phyloP scores from a whole-genome alignment of 2,113 vertebrate species.

The Tursiops truncatus region DNA sequence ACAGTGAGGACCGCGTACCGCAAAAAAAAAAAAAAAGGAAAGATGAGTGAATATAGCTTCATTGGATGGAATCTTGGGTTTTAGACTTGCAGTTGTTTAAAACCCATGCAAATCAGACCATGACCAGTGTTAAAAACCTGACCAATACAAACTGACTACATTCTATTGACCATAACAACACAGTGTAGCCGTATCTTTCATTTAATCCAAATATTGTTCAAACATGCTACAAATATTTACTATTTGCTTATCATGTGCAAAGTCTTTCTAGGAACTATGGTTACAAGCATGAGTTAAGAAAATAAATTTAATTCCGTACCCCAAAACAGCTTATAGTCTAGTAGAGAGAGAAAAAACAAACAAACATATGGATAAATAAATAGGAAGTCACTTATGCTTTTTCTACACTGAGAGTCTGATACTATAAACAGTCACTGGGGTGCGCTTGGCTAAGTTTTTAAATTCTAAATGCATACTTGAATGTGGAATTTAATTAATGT shows the following conservation, averaged over 20 bases:
- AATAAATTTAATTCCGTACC: not conserved
- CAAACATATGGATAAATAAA: not conserved
- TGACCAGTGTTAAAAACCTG: not conserved
- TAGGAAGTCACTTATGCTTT: not conserved
- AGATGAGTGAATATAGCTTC: not conserved
- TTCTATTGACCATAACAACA: not conserved
- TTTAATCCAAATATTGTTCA: not conserved
- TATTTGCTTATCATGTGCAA: not conserved
- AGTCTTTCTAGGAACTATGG: not conserved
- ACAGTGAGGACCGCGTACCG: too few relatives aligned
- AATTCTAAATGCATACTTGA: slow-evolving; percentile 40
- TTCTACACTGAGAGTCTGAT: not conserved
- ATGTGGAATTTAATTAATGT: slow-evolving; percentile 53
- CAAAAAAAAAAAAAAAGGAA: not conserved
- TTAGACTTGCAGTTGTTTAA: slow-evolving; percentile 13
- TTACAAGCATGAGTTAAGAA: not conserved
- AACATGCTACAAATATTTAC: not conserved
- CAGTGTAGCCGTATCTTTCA: not conserved
- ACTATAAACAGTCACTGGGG: not conserved
- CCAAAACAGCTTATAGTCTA: not conserved
- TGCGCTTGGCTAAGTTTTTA: not conserved
- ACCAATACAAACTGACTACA: not conserved
- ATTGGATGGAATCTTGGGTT: not conserved
- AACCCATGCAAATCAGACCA: not conserved
- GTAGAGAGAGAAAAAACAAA: not conserved